Percentiles rank a stretch among this genome's conserved stretches.
Conservation (phyloP, 2,797 vertebrate genomes). For the Petrocephalus sullivani region DNA sequence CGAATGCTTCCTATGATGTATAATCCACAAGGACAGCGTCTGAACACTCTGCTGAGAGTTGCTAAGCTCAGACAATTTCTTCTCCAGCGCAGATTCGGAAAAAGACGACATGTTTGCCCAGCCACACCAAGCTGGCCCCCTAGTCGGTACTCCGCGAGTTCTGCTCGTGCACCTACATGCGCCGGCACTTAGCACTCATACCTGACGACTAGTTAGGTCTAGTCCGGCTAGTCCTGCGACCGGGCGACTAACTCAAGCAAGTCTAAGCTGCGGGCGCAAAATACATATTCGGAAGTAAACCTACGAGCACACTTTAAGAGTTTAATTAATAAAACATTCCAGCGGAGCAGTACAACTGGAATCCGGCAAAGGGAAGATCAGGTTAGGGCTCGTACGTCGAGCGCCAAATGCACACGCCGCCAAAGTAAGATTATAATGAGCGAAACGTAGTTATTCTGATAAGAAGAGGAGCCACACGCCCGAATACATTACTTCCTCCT, state of each 20-base stretch:
- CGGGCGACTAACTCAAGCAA: neutral
- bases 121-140: neutral
- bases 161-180: neutral
- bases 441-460: neutral
- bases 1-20: conserved; percentile 94
- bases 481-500: neutral
- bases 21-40: conserved; percentile 92
- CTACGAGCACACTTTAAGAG: neutral
- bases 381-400: neutral
- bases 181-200: neutral
- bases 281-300: neutral
- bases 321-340: neutral
- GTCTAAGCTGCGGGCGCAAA: neutral
- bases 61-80: conserved; percentile 93
- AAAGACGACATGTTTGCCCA: conserved; percentile 79
- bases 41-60: conserved; percentile 98
- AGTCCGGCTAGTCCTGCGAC: neutral
- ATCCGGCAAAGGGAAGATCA: neutral
- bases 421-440: neutral
- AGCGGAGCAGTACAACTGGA: neutral
- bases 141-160: neutral
- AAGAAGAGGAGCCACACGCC: neutral
- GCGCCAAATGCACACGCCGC: neutral
- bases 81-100: conserved; percentile 91
- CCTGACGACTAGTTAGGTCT: neutral